Base-by-base conservation (phyloP, 2,797 vertebrate species). In the Oreonectes daqikongensis region DNA sequence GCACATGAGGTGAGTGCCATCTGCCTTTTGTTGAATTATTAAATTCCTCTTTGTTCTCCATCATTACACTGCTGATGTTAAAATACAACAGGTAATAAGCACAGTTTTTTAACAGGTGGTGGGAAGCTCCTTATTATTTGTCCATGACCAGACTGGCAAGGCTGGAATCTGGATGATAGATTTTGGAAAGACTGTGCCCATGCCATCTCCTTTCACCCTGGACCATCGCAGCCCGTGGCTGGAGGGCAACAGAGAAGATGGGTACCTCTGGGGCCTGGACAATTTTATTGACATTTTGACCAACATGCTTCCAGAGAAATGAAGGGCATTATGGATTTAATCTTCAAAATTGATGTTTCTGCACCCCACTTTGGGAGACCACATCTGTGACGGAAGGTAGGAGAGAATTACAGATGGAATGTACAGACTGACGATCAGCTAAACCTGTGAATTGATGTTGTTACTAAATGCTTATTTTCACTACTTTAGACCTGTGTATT, bases 81-180 rank as follows among this genome's bases (percentile, higher is more conserved):
- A 65, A 18, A 55, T 24, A 5, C 24, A 65, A 15, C 14, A 30
- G 12, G 6, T 59, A 10, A 64, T 40, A 18, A 18, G 0, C 7
- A 59, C 3, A 18, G 11, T 42, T 50, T 48, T 67, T 67, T 4
- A 68, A 28, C 85, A 96, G 95, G 94, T 96, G 63, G 94, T 96
- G 42, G 95, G 95, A 59, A 96, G 95, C 72, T 96, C 95, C 14
- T 88, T 96, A 32, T 90, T 96, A 52, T 96, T 96, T 61, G 91
- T 96, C 35, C 95, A 96, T 0, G 94, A 95, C 80, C 85, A 87
- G 52, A 91, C 89, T 0, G 92, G 92, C 65, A 90, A 88, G 78
- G 91, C 93, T 42, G 94, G 93, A 4, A 92, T 96, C 44, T 96
- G 95, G 95, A 96, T 96, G 95, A 96, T 96, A 5, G 95, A 96